Conservation (phyloP, 2,113 vertebrate species). For the Varanus komodoensis region DNA sequence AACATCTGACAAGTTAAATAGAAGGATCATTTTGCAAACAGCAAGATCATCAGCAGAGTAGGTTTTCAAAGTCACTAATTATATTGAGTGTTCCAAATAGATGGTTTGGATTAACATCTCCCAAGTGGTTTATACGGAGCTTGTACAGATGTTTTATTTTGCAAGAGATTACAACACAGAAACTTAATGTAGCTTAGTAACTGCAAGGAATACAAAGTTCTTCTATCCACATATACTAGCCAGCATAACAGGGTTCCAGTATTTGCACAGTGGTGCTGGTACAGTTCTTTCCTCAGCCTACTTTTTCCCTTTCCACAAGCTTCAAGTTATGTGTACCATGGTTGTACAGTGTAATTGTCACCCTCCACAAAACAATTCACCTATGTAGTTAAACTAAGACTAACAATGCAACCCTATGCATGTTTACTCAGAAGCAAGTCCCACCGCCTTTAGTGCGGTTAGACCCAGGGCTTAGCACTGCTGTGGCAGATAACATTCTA, state of each 20-base stretch:
- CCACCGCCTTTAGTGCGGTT: neutral
- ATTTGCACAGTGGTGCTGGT: neutral
- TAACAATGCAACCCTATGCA: neutral
- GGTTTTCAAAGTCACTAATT: neutral
- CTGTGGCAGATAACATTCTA: neutral
- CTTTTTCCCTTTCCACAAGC: neutral
- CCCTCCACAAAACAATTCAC: neutral
- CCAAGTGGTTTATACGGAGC: neutral
- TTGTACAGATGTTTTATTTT: neutral
- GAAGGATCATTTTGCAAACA: neutral
- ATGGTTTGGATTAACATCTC: neutral
- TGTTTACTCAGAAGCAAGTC: neutral
- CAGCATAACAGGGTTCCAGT: neutral
- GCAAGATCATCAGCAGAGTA: neutral
- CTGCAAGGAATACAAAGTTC: neutral
- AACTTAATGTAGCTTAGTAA: neutral
- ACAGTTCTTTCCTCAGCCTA: neutral
- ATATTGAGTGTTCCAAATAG: neutral
- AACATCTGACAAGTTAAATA: neutral
- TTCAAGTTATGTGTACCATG: neutral
- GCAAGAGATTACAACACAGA: neutral
- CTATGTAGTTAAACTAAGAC: too few relatives aligned
- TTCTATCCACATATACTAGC: neutral
- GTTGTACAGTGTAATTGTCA: neutral
- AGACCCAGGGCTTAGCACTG: neutral